Evolutionary conservation across 2,113 vertebrate genomes (phyloP).

Genomic region (Mesoclemmys tuberculata): DNA sequence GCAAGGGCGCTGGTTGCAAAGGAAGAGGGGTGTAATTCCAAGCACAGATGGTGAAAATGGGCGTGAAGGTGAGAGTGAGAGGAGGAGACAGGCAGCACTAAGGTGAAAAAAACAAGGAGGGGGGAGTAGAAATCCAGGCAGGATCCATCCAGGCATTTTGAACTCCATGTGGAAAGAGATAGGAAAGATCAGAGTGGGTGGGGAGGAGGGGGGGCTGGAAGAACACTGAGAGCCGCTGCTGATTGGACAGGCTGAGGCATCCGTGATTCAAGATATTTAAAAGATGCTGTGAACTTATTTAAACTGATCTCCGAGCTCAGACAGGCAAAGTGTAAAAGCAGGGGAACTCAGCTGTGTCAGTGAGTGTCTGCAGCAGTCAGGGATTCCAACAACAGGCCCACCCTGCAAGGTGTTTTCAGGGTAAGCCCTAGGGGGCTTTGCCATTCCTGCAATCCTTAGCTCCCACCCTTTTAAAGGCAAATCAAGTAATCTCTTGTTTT

Average conservation of each 20-base stretch:
- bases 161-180: neutral
- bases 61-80: neutral
- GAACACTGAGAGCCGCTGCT: neutral
- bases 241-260: neutral
- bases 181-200: neutral
- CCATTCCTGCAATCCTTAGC: neutral
- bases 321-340: neutral
- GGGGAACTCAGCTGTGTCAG: neutral
- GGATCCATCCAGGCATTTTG: too few species aligned
- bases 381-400: neutral
- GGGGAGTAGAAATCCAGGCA: neutral
- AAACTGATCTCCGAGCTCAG: neutral
- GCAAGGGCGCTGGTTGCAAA: neutral
- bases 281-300: neutral
- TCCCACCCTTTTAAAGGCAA: neutral
- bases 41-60: neutral
- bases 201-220: neutral
- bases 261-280: neutral
- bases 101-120: too few species aligned
- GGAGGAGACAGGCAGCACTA: neutral
- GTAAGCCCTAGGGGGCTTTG: neutral
- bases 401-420: neutral
- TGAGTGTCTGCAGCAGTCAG: neutral
- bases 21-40: neutral
- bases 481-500: neutral